Conservation (phyloP, 2,888 invertebrate genomes). For the Choreutis nemorana region DNA sequence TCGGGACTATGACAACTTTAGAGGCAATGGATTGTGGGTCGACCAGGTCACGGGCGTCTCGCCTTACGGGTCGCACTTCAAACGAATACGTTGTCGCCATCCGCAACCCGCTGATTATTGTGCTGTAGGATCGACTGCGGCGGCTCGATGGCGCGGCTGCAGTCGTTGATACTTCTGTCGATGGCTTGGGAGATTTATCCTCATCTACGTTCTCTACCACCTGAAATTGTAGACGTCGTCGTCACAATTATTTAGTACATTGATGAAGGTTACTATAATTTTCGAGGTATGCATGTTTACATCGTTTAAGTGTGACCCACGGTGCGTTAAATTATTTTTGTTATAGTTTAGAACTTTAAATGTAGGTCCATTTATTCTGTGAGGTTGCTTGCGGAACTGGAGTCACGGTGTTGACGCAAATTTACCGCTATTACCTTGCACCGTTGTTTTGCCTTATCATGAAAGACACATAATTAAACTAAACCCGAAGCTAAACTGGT, state of each 20-base stretch:
- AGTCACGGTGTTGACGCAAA: too few species aligned
- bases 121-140: constrained; percentile 54
- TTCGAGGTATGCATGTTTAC: too few species aligned
- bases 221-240: constrained; percentile 27
- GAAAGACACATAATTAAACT: too few species aligned
- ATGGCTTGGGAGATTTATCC: constrained; percentile 22
- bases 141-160: constrained; percentile 18
- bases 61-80: constrained; percentile 71
- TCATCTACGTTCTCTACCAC: constrained; percentile 45
- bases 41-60: constrained; percentile 56
- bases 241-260: too few species aligned
- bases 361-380: too few species aligned
- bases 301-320: too few species aligned
- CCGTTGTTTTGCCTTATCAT: too few species aligned
- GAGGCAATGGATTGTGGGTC: constrained; percentile 68
- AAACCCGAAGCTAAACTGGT: too few species aligned
- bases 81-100: constrained; percentile 87
- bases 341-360: too few species aligned
- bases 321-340: too few species aligned
- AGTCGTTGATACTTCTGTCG: constrained; percentile 21
- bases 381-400: too few species aligned
- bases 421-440: background rate
- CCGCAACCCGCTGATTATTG: constrained; percentile 73
- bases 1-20: constrained; percentile 78
- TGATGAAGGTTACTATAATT: too few species aligned